Evolutionary conservation across 2,888 invertebrate genomes (phyloP).

Genomic region (Aquatica leii): DNA sequence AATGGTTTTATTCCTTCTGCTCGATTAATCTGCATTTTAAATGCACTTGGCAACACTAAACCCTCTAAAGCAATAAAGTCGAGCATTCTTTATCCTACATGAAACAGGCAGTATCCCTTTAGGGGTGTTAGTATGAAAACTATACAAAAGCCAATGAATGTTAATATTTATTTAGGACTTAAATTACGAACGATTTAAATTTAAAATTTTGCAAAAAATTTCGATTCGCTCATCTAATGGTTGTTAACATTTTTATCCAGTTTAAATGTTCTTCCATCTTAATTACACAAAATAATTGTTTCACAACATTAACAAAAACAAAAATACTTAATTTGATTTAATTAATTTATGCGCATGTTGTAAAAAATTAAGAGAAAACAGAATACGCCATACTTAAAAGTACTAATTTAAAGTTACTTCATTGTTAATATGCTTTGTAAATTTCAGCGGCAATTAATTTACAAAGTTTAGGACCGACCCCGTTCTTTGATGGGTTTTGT

Average conservation of each 20-base stretch:
- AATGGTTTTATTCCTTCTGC: constrained; percentile 10
- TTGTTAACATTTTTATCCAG: neutral
- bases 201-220: neutral
- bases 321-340: neutral
- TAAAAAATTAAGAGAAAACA: no score
- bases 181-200: constrained; percentile 14
- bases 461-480: no score
- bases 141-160: constrained; percentile 13
- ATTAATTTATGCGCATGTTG: no score
- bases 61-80: constrained; percentile 20
- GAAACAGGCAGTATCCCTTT: constrained; percentile 14
- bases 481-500: no score
- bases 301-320: neutral
- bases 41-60: constrained; percentile 18
- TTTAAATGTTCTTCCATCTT: neutral
- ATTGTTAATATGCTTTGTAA: no score
- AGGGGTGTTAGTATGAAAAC: constrained; percentile 13
- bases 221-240: no score
- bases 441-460: no score
- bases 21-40: constrained; percentile 23
- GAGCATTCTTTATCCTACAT: constrained; percentile 14
- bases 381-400: no score
- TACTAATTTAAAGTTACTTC: no score
- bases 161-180: constrained; percentile 24
- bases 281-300: neutral